phyloP scores from a whole-genome alignment of 1,140 invertebrate genomes.

The Yoshiicerus persimilis region DNA sequence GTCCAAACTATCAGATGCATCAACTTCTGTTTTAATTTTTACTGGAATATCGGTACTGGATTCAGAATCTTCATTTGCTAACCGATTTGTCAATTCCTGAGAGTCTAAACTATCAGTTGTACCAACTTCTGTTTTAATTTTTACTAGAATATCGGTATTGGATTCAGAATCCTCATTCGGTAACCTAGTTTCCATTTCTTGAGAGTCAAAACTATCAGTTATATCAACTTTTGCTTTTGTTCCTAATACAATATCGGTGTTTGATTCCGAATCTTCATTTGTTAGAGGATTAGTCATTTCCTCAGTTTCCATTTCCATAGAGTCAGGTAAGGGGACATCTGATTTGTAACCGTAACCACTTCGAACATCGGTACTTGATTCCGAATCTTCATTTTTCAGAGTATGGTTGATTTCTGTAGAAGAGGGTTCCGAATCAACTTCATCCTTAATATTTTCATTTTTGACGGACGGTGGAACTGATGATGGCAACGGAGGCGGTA shows the following conservation, averaged over 20 bases:
- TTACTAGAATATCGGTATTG: neutral
- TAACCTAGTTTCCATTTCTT: neutral
- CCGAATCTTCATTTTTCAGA: neutral
- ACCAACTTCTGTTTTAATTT: neutral
- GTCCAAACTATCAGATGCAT: neutral
- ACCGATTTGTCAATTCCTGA: neutral
- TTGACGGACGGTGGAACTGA: neutral
- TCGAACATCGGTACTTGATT: neutral
- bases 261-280: neutral
- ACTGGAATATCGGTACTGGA: neutral
- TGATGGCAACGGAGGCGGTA: neutral
- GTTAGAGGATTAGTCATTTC: neutral
- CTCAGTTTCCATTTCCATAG: neutral
- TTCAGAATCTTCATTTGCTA: neutral
- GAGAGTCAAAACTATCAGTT: neutral
- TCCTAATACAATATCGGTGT: neutral
- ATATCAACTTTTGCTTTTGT: neutral
- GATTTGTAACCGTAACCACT: too few species aligned
- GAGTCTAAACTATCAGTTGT: neutral
- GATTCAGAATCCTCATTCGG: neutral
- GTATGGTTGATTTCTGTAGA: neutral
- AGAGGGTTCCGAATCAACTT: neutral
- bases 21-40: neutral
- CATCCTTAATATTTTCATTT: neutral
- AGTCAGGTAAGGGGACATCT: too few species aligned